Evolutionary conservation across 2,888 invertebrate genomes (phyloP), one percentile per base, ranked within the genome.

Genomic region (Heliconius cydno): DNA sequence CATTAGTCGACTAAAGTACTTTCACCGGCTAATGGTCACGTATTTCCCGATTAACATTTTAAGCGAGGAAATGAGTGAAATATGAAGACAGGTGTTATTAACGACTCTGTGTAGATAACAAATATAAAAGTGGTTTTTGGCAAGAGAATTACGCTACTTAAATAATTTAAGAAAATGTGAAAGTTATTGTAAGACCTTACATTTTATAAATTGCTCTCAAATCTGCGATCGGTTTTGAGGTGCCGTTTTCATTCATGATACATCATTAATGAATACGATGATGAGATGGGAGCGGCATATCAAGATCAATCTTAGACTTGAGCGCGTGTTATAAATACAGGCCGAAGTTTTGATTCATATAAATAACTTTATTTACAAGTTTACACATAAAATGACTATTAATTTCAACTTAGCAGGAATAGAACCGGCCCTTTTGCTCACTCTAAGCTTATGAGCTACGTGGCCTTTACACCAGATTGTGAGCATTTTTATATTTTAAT

Each of bases 1-100:
- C 89, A 85, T 87, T 86, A 82, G 80, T 83, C 83, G 83, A 82
- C 82, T 84, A 82, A 70, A 71, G 84, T 82, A 84, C 82, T 83
- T 83, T 83, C 79, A 80, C 83, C 77, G 81, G 81, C 82, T 83
- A 83, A 83, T 83, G 82, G 81, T 82, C 82, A 83, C 82, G 84
- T 84, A 82, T 80, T 82, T 82, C 66, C 78, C 77, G 81, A 83
- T 83, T 79, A 82, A 82, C 79, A 65, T 78, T 73, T 72, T 46
- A 71, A 83, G 72, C 57, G 41, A 30, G 65, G 65, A 76, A 75
- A 72, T 80, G 71, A 72, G 73, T 74, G 73, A 78, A 77, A 74
- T 79, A 74, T 74, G 71, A 52, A 60, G 67, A 60, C 66, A 80
- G 79, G 76, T 78, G 57, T 68, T 67, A 78, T 77, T 46, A 76